Evolutionary conservation across 92 coral and sea anemone genomes (phyloP), one percentile per base, ranked within the genome.

Genomic region (Phymanthus crucifer): DNA sequence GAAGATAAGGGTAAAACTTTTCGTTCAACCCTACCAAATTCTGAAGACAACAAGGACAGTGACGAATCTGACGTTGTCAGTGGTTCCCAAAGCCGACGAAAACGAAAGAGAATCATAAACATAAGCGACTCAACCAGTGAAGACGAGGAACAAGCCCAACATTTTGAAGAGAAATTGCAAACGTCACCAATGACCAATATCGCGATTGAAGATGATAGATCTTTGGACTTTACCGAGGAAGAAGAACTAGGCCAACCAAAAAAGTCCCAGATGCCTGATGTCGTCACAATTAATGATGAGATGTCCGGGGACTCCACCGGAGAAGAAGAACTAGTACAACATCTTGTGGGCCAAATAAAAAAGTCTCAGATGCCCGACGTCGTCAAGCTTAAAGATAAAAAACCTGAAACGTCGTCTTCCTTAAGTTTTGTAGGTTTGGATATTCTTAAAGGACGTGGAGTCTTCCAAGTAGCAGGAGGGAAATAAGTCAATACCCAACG

Each of bases 391-490:
- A 0, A 17, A 65, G 70, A 26, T 65, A 1, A 65, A 65, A 23
- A 56, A 26, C 14, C 70, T 65, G 70, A 3, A 3, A 23, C 18
- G 9, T n/a, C n/a, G n/a, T 65, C 70, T 65, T 18, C 70, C 16
- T 17, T 65, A 21, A 17, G 31, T 23, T 65, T 1, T 0, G 24
- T 65, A 21, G n/a, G 0, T 65, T 65, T 65, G 14, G 76, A 72
- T 43, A 37, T 72, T 37, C 76, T 72, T 72, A 37, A 43, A n/a
- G 76, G 57, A 1, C 43, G 38, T 21, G 52, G 52, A 11, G 2
- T 37, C 76, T 72, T 43, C 54, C 38, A 72, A 37, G 48, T n/a
- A 70, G 74, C 38, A 13, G 76, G 16, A 72, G 76, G 52, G 76
- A 72, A 72, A 72, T 72, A 36, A 37, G 54, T 50, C 48, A 37